These are phyloP conservation scores for Mus caroli DNA, from an alignment of 2,797 vertebrate species.

Conservation along the genomic window DNA sequence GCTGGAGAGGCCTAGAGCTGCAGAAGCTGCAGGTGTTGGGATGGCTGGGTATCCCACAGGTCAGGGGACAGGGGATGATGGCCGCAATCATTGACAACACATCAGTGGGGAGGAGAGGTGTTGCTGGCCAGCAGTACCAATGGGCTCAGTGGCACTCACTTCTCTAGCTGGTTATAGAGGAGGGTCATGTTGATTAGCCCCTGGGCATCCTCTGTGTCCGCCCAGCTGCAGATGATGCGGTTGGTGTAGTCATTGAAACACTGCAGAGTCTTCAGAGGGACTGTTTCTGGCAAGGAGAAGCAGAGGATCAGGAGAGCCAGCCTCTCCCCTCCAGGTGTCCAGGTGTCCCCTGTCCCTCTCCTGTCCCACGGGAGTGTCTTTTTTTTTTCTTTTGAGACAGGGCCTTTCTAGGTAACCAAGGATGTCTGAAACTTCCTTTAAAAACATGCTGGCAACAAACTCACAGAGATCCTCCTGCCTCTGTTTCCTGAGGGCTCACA, in stretches of 20 bases:
- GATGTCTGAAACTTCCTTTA: not conserved
- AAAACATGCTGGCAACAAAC: not conserved
- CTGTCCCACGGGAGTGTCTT: too few species aligned
- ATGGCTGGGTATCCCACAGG: accelerated
- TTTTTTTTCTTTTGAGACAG: not conserved
- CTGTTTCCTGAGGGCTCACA: not conserved
- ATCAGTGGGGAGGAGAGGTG: too few species aligned
- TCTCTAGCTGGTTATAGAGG: conserved; percentile 68
- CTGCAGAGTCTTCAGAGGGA: conserved; percentile 84
- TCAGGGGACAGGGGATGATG: too few species aligned
- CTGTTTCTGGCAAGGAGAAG: conserved; percentile 80
- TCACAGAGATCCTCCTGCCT: not conserved
- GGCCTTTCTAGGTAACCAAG: not conserved
- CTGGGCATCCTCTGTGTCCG: conserved; percentile 68
- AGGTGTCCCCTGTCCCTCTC: not conserved
- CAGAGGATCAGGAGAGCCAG: conserved; percentile 20
- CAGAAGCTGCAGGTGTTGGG: not conserved
- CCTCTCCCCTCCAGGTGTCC: not conserved
- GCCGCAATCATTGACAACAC: accelerated
- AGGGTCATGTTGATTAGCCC: conserved; percentile 84
- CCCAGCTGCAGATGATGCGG: conserved; percentile 86
- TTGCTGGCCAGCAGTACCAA: accelerated
- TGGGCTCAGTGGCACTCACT: conserved; percentile 78
- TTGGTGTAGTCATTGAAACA: conserved; percentile 88
- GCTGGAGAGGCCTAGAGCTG: not conserved